phyloP scores from a whole-genome alignment of 2,113 vertebrate species.

The Spea bombifrons region DNA sequence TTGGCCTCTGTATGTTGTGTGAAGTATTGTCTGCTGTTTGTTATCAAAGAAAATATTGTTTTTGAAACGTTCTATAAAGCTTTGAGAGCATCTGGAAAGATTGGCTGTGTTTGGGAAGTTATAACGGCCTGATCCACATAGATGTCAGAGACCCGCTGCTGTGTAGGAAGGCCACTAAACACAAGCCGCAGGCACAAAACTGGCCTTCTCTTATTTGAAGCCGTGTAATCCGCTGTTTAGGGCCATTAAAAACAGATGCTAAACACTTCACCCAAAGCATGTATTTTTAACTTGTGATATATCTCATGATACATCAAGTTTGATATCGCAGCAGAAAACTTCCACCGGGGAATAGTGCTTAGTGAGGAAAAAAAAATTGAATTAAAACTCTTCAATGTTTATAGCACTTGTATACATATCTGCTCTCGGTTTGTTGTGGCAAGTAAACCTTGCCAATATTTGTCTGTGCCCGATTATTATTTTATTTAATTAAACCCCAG shows the following conservation, averaged over 20 bases:
- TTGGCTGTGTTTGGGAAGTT: background rate
- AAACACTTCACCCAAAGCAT: no score
- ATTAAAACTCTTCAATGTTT: no score
- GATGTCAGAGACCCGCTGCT: background rate
- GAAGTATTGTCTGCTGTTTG: constrained; percentile 37
- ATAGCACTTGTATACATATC: no score
- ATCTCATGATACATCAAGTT: no score
- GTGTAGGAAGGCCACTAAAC: background rate
- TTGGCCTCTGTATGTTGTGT: constrained; percentile 11
- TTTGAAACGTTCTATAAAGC: constrained; percentile 4
- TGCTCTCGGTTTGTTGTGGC: no score
- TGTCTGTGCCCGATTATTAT: no score
- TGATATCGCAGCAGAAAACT: no score
- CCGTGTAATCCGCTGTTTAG: background rate
- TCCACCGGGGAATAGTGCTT: no score
- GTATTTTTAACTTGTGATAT: no score
- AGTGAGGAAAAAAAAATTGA: no score
- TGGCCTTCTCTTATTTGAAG: background rate
- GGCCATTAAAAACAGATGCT: background rate
- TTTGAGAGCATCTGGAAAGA: background rate
- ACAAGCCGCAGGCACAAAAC: background rate
- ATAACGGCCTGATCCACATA: background rate
- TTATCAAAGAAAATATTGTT: constrained; percentile 37
- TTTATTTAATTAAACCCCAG: no score
- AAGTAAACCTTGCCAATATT: no score